These are phyloP conservation scores for Lacerta viridis DNA, from an alignment of 2,797 vertebrate species.

Conservation along the genomic window DNA sequence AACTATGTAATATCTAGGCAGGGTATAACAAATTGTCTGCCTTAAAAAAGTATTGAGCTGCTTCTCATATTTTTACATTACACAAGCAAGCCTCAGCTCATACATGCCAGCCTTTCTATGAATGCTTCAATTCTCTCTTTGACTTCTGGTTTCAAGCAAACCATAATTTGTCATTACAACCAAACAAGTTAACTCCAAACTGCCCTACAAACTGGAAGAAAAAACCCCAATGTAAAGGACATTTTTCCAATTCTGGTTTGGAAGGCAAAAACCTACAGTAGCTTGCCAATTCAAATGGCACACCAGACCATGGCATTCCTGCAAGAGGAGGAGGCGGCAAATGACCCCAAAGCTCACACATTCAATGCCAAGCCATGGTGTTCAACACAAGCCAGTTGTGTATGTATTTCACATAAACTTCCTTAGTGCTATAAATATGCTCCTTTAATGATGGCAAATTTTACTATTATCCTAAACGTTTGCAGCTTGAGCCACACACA, in stretches of 20 bases:
- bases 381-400: not conserved
- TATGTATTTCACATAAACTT: not conserved
- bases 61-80: not conserved
- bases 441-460: not conserved
- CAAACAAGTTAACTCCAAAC: no score
- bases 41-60: not conserved
- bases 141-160: not conserved
- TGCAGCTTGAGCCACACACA: not conserved
- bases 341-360: not conserved
- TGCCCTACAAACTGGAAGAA: not conserved
- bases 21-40: not conserved
- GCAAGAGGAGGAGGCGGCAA: not conserved
- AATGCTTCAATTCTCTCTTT: not conserved
- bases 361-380: not conserved
- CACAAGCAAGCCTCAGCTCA: no score
- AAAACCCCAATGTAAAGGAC: not conserved
- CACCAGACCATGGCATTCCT: not conserved
- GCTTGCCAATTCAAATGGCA: not conserved
- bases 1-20: not conserved
- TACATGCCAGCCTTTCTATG: not conserved
- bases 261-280: not conserved
- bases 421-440: not conserved
- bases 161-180: not conserved
- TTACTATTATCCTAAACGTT: not conserved
- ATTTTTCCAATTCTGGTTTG: constrained; percentile 2